Evolutionary conservation across 2,113 vertebrate genomes (phyloP), one percentile per base, ranked within the genome.

Genomic region (Proteles cristata): DNA sequence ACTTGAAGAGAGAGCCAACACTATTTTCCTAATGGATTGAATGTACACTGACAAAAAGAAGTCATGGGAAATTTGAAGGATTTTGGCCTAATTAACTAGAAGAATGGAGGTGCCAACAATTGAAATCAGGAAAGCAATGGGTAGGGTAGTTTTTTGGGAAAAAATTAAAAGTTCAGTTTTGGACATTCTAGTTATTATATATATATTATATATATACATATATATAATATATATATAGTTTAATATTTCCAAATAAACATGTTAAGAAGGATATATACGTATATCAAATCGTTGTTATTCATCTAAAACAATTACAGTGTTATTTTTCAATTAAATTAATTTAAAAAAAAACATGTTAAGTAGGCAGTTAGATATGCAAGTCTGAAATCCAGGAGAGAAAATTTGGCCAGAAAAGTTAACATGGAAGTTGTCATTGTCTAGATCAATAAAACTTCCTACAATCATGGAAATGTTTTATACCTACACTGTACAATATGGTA

Each of bases 331-430:
- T 68, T 86, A 14, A 50, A 50, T 86, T 48, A n/a, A 50, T 68
- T 68, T 3, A 39, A 39, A 17, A 33, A 66, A 66, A 66, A 45
- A 6, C 58, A 48, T 48, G 31, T 66, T n/a, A 84, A 65, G 25
- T 83, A 58, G 35, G 14, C 16, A n/a, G 16, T 88, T 89, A 85
- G 68, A 21, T 95, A 28, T 81, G 28, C 12, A 69, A 61, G 39
- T 89, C 28, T 90, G 58, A 96, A 76, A 74, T 68, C 90, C 55
- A 74, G 45, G 19, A 90, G 80, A 85, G 85, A 80, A 66, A 39
- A n/a, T 68, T 81, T 63, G 53, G n/a, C 48, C 69, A 35, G 26
- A 76, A 31, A 17, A 82, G 21, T 90, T 95, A 90, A 26, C 43
- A 11, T 76, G 48, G 28, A 82, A 74, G 33, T 94, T 63, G 17